phyloP scores from a whole-genome alignment of 2,113 vertebrate genomes.

The Electrona antarctica region DNA sequence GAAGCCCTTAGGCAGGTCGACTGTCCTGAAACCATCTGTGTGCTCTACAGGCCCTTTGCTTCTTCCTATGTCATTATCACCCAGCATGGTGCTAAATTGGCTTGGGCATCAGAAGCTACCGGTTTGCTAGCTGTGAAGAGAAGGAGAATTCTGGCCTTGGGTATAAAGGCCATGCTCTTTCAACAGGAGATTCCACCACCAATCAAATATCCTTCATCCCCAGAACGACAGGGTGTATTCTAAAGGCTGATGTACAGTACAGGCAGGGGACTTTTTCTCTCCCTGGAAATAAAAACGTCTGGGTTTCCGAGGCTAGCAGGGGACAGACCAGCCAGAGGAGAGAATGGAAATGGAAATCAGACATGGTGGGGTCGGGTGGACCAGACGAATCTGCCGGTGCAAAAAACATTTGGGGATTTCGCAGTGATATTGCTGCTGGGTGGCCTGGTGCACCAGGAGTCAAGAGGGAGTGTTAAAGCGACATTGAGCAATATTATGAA shows the following conservation, averaged over 20 bases:
- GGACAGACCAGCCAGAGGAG: conserved; percentile 4
- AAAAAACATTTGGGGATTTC: no score
- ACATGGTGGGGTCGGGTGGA: neutral
- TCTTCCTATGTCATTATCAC: neutral
- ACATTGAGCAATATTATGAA: neutral
- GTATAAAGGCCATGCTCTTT: conserved; percentile 30
- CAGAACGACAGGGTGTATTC: conserved; percentile 11
- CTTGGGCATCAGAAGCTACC: conserved; percentile 13
- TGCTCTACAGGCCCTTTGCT: neutral
- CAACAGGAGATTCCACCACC: conserved; percentile 6
- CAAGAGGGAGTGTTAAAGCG: neutral
- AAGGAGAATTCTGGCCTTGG: conserved; percentile 12
- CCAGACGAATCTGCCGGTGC: no score
- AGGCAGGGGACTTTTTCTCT: conserved; percentile 15
- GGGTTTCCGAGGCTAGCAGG: no score
- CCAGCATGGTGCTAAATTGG: conserved; percentile 37
- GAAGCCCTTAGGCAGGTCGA: no score
- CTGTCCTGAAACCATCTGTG: neutral
- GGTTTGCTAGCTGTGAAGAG: conserved; percentile 10
- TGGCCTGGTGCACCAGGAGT: neutral
- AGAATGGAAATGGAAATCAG: conserved; percentile 8
- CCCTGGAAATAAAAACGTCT: no score
- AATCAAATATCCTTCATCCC: conserved; percentile 38
- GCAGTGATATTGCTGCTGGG: neutral
- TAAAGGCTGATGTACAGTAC: conserved; percentile 6